Evolutionary conservation across 2,797 vertebrate genomes (phyloP), one percentile per base, ranked within the genome.

Genomic region (Enteromius radiatus): DNA sequence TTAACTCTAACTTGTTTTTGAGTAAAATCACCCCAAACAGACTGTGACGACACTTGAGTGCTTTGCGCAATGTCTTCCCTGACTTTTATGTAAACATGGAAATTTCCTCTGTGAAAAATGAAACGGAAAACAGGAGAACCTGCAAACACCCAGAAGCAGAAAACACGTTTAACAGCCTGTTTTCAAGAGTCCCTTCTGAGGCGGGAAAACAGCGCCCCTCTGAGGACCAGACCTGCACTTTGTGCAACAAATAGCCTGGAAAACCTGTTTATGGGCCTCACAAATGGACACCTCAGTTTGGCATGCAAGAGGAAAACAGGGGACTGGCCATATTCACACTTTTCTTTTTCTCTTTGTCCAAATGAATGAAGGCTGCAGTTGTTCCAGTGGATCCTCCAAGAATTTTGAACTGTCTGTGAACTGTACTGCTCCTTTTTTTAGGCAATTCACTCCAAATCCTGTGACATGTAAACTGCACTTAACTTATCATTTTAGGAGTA

Each of bases 1-100:
- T 59, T 14, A 4, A 26, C 43, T 71, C 7, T 73, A 4, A 47
- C 28, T 33, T 11, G 11, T 61, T 69, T 80, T 45, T 38, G 3
- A 54, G 47, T 21, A 67, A 75, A 75, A 75, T 75, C 33, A 75
- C 80, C 6, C 31, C 31, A 26, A 83, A 78, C 15, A 83, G 70
- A 54, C 45, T 69, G 21, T 52, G 52, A 38, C 36, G 64, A 49
- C 76, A 71, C 49, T 81, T 75, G 4, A 38, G 28, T 7, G 45
- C 43, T 52, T 14, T 81, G 45, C 23, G 45, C 49, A 33, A 81
- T 1, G 26, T 75, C 1, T 54, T 65, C 10, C 80, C 80, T 28
- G 43, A 65, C 41, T 33, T 38, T 28, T 38, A 52, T 65, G 43
- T 1, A 52, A 74, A 52, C 43, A 5, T 63, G 0, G n/a, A 41